These are phyloP conservation scores for Astyanax mexicanus DNA, from an alignment of 2,797 vertebrate species.

Conservation along the genomic window DNA sequence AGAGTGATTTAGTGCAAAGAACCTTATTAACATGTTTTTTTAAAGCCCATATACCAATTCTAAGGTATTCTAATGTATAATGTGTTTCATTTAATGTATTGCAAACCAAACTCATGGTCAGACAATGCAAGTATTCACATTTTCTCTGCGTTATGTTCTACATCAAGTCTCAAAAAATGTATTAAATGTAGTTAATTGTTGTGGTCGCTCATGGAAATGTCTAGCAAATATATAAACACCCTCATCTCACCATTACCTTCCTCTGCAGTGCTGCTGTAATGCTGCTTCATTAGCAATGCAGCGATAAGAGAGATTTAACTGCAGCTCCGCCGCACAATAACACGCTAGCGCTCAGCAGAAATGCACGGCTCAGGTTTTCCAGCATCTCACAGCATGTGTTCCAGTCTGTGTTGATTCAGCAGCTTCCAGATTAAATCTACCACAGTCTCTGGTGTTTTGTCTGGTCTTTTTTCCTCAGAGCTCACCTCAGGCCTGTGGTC, in stretches of 20 bases:
- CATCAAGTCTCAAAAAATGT: too few relatives aligned
- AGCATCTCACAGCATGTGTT: constrained; percentile 32
- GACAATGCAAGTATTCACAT: too few relatives aligned
- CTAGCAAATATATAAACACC: too few relatives aligned
- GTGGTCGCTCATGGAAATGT: too few relatives aligned
- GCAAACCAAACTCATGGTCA: too few relatives aligned
- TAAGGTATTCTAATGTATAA: too few relatives aligned
- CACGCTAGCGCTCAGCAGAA: constrained; percentile 3
- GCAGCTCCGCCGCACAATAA: neutral
- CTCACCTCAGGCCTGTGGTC: neutral
- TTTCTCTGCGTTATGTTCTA: too few relatives aligned
- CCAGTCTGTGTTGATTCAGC: constrained; percentile 45
- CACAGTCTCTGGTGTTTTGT: constrained; percentile 22
- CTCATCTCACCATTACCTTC: neutral
- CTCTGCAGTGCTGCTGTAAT: neutral
- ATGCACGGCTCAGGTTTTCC: constrained; percentile 12
- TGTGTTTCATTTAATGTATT: too few relatives aligned
- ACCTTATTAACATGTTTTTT: too few relatives aligned
- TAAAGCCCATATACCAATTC: too few relatives aligned
- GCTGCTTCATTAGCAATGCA: constrained; percentile 12
- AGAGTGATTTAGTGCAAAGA: too few relatives aligned
- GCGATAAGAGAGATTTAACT: neutral
- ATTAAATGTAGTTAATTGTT: too few relatives aligned
- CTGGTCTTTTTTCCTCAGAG: neutral
- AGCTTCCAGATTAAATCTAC: constrained; percentile 44